Conservation (phyloP, 2,888 invertebrate genomes). For the Zaprionus obscuricornis region DNA sequence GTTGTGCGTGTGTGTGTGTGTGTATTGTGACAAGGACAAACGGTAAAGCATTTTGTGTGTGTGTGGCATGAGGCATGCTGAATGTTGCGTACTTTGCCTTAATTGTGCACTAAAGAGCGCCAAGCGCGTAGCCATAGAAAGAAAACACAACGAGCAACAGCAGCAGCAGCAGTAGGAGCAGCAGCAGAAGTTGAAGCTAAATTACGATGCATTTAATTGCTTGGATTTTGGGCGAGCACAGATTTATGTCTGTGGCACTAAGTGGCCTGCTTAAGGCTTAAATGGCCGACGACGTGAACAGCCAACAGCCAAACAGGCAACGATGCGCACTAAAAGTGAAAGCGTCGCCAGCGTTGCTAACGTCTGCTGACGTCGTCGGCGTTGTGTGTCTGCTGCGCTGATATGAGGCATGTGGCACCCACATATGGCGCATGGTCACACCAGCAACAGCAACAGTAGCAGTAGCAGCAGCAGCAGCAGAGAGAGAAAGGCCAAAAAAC, state of each 20-base stretch:
- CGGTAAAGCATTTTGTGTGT: conserved; percentile 1
- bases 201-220: conserved; percentile 81
- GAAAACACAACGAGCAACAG: too few species aligned
- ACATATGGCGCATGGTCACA: conserved; percentile 20
- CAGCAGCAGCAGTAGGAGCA: conserved; percentile 5
- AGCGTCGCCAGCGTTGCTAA: conserved; percentile 21
- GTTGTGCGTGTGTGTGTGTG: conserved; percentile 22
- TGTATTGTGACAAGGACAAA: conserved; percentile 5
- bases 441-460: background rate
- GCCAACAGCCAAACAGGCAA: conserved; percentile 23
- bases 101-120: conserved; percentile 73
- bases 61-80: conserved; percentile 9
- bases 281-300: conserved; percentile 71
- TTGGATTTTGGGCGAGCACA: conserved; percentile 80
- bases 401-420: conserved; percentile 61
- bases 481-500: conserved; percentile 21
- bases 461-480: background rate
- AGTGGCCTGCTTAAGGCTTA: conserved; percentile 80
- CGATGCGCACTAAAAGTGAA: conserved; percentile 62
- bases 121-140: conserved; percentile 4
- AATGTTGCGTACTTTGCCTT: conserved; percentile 64
- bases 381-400: too few species aligned
- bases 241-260: conserved; percentile 80
- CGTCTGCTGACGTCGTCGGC: conserved; percentile 24
- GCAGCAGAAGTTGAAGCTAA: conserved; percentile 45